Evolutionary conservation across 2,888 invertebrate species (phyloP).

Genomic region (Phortica magna): DNA sequence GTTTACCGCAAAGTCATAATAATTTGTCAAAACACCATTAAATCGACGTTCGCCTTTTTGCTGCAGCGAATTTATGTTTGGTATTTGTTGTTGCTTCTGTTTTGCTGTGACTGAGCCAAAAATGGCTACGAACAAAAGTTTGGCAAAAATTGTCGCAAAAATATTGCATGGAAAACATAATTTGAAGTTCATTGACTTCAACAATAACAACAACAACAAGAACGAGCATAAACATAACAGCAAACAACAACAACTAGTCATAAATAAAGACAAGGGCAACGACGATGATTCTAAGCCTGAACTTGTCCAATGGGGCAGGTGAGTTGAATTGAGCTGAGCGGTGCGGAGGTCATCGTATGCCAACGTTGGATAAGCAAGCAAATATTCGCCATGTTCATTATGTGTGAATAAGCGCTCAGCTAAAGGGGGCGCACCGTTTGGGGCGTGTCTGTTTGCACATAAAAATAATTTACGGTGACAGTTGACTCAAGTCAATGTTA

Average conservation of each 20-base stretch:
- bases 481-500: neutral
- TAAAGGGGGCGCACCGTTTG: neutral
- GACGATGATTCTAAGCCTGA: neutral
- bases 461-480: conserved; percentile 23
- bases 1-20: conserved; percentile 46
- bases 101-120: neutral
- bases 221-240: neutral
- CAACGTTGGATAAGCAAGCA: neutral
- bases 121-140: neutral
- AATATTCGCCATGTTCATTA: neutral
- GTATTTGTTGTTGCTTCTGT: neutral
- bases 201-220: neutral
- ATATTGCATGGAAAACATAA: conserved; percentile 23
- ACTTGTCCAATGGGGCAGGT: conserved; percentile 6
- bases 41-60: conserved; percentile 31
- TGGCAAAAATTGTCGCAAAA: conserved; percentile 3
- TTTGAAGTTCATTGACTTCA: conserved; percentile 38
- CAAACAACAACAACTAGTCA: neutral
- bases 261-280: conserved; percentile 12
- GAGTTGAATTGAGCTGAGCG: neutral
- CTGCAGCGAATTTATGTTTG: neutral
- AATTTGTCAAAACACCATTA: conserved; percentile 49
- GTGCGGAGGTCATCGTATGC: neutral
- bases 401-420: neutral
- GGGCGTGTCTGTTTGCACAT: conserved; percentile 27